Evolutionary conservation across 1,140 invertebrate species (phyloP), one percentile per base, ranked within the genome.

Genomic region (Lasaia peninsularis): DNA sequence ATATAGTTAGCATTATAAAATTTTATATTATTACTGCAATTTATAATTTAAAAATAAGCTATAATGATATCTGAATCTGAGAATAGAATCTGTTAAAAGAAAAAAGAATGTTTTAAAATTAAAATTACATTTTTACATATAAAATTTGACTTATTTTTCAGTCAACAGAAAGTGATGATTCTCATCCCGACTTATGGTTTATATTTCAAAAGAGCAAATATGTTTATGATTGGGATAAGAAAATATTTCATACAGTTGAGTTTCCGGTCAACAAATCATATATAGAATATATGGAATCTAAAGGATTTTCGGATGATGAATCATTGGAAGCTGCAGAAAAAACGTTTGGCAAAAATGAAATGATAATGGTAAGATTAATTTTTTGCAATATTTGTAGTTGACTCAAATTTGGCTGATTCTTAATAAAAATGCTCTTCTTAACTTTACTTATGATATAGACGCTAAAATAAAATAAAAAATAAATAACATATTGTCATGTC

Each of bases 161-260:
- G 85, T 77, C 83, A 21, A 75, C 69, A 9, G 76, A 71, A 60
- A 78, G 73, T 67, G 78, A 69, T 8, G 72, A 60, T 56, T 35
- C 55, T 1, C 78, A 86, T 54, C 87, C 87, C 50, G 90, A 91
- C 89, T 65, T 92, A 31, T 98, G 95, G 95, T 97, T 99, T 80
- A 92, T 94, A 53, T 99, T 99, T 86, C 98, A 99, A 94, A 98
- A 99, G 86, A 97, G 96, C 0, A 98, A 98, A 88, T 99, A 98
- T 89, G 80, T 96, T 54, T 99, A 96, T 93, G 93, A 97, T 78
- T 88, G 91, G 58, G 91, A 95, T 1, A 94, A 94, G 54, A 95
- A 96, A 73, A 85, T 82, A 34, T 99, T 99, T 83, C 80, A 91
- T 51, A 93, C 94, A 8, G 86, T 99, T 12, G 91, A 94, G 62